A percentile compares a stretch with the other conserved stretches of the same genome.
Evolutionary conservation across 2,113 vertebrate species (phyloP).

Genomic region (Nansenia antarctica): DNA sequence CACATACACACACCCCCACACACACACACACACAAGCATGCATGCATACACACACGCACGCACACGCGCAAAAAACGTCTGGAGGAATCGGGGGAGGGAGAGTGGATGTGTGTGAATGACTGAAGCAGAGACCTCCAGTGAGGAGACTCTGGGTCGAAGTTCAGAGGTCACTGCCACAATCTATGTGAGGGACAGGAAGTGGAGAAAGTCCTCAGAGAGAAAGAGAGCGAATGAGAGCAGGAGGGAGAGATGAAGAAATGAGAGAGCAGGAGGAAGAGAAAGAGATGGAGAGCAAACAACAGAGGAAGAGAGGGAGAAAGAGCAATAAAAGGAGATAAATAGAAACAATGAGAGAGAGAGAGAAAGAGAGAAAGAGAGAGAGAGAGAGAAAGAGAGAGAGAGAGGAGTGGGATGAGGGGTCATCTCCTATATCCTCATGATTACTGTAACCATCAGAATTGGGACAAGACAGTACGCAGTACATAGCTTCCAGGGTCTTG

Average conservation of each 20-base stretch:
- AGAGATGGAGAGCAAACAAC: not conserved
- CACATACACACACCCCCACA: no score
- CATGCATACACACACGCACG: no score
- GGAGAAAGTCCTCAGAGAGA: constrained; percentile 4
- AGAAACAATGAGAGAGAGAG: no score
- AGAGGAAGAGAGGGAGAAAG: not conserved
- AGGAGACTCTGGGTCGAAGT: not conserved
- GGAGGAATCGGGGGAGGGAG: no score
- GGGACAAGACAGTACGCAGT: no score
- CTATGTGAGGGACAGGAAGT: constrained; percentile 19
- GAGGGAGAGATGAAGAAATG: not conserved
- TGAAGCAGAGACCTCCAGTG: constrained; percentile 12
- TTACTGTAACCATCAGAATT: no score
- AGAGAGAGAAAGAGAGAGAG: no score
- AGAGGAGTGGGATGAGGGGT: not conserved
- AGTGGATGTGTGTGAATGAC: not conserved
- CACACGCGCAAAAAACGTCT: not conserved
- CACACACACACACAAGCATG: no score
- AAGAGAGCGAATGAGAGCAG: not conserved
- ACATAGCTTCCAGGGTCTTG: no score
- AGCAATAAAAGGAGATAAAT: not conserved
- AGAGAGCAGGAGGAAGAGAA: not conserved
- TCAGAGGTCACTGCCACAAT: constrained; percentile 9
- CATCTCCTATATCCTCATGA: no score
- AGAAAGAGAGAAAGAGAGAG: no score